These are phyloP conservation scores for Aphis craccivora DNA, from an alignment of 1,140 invertebrate species.

Conservation along the genomic window DNA sequence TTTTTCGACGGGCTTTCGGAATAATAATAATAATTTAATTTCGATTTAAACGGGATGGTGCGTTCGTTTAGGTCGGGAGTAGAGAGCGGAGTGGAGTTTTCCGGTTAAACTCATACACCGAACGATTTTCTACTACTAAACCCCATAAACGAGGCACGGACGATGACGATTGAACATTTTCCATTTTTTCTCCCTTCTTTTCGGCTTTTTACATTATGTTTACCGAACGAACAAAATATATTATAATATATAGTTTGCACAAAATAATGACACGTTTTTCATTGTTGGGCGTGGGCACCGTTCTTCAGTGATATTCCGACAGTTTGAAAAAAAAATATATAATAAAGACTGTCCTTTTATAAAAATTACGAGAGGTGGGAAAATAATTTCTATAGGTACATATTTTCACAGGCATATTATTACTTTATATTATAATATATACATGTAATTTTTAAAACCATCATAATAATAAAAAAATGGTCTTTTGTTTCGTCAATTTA, in stretches of 20 bases:
- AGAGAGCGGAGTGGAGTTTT: background rate
- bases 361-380: background rate
- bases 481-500: background rate
- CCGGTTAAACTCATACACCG: background rate
- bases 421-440: background rate
- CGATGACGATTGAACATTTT: constrained; percentile 14
- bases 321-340: background rate
- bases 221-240: background rate
- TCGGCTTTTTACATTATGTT: background rate
- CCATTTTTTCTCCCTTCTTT: background rate
- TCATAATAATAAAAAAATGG: background rate
- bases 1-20: constrained; percentile 52
- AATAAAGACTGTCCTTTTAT: constrained; percentile 27
- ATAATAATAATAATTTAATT: constrained; percentile 57
- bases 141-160: background rate
- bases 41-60: constrained; percentile 46
- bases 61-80: background rate
- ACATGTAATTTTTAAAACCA: no score
- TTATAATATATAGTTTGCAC: background rate
- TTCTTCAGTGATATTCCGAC: background rate
- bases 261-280: constrained; percentile 36
- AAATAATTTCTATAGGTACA: constrained; percentile 38
- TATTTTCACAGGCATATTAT: background rate
- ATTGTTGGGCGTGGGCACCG: background rate
- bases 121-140: background rate